These are phyloP conservation scores for Dolichomitus sp. DNA, from an alignment of 2,888 invertebrate genomes.

Conservation along the genomic window DNA sequence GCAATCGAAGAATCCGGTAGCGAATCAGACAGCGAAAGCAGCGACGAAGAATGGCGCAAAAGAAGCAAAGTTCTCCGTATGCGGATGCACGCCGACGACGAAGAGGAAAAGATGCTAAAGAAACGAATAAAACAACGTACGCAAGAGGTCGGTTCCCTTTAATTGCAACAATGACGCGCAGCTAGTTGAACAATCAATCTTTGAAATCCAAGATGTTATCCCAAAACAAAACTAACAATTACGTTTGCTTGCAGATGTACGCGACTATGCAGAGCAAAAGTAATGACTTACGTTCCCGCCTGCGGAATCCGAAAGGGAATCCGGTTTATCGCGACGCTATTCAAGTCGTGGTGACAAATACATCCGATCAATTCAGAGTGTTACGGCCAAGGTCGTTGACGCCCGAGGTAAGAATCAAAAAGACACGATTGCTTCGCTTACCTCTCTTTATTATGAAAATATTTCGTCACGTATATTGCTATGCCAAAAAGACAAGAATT, in stretches of 20 bases:
- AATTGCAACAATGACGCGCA: background rate
- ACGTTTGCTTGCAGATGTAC: constrained; percentile 33
- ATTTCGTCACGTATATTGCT: too few species aligned
- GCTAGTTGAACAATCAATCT: background rate
- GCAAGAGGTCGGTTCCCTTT: constrained; percentile 70
- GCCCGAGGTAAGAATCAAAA: constrained; percentile 28
- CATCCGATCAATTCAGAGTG: constrained; percentile 44
- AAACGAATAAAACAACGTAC: constrained; percentile 76
- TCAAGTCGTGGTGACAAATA: constrained; percentile 82
- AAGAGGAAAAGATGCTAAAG: constrained; percentile 89
- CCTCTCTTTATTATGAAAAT: background rate
- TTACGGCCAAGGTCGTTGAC: background rate
- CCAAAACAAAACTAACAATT: background rate
- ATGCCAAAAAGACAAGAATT: too few species aligned
- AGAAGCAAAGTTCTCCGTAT: constrained; percentile 91
- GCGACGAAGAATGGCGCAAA: constrained; percentile 88
- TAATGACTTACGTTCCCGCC: constrained; percentile 80
- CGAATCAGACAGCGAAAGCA: constrained; percentile 85
- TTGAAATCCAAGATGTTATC: background rate
- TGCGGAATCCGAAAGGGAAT: constrained; percentile 71
- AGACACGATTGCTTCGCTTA: background rate
- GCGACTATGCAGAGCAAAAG: constrained; percentile 30
- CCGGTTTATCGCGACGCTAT: constrained; percentile 77
- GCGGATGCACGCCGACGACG: constrained; percentile 96
- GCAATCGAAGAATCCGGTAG: constrained; percentile 84